Evolutionary conservation across 2,113 vertebrate genomes (phyloP).

Genomic region (Brevimyrus niger): DNA sequence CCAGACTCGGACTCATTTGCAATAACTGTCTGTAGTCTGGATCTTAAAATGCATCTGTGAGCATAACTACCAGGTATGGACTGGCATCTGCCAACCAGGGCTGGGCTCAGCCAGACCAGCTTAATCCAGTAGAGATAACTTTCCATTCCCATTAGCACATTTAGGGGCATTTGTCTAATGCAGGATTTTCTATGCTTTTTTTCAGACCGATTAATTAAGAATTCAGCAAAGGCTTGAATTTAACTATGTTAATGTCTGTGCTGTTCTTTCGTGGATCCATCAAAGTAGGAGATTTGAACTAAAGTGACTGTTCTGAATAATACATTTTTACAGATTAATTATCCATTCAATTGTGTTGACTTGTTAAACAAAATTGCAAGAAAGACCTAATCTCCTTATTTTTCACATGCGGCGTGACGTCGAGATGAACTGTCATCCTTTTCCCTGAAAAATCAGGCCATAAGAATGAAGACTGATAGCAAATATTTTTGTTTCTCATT

Average conservation of each 20-base stretch:
- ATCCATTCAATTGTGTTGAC: background rate
- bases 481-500: background rate
- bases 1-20: background rate
- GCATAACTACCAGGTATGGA: background rate
- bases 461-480: background rate
- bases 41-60: background rate
- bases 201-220: background rate
- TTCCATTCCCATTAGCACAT: background rate
- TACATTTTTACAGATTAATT: constrained; percentile 4
- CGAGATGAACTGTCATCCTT: background rate
- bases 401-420: background rate
- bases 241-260: background rate
- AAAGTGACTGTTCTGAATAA: background rate
- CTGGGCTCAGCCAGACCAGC: background rate
- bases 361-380: background rate
- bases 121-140: background rate
- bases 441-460: background rate
- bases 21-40: background rate
- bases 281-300: background rate
- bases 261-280: background rate
- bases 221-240: background rate
- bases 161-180: background rate
- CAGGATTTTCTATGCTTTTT: background rate
- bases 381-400: background rate
- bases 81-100: background rate